phyloP scores from a whole-genome alignment of 2,113 vertebrate genomes.

The Tyto alba region DNA sequence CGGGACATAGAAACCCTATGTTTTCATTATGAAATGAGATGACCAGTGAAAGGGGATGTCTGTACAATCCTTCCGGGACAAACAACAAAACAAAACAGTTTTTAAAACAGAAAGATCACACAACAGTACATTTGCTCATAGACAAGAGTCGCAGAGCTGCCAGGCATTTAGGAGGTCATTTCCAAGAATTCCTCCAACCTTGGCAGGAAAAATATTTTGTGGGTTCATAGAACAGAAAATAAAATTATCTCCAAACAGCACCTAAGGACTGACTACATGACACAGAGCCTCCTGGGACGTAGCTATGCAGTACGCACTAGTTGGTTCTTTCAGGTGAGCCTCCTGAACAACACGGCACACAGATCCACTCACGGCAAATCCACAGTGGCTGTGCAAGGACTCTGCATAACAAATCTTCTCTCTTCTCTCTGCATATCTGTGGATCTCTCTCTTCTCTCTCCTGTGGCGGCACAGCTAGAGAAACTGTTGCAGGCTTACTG shows the following conservation, averaged over 20 bases:
- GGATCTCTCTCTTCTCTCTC: not conserved
- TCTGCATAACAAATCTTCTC: not conserved
- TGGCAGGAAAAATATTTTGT: not conserved
- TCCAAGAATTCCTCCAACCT: not conserved
- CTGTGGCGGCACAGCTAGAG: not conserved
- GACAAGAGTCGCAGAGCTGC: not conserved
- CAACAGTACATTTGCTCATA: not conserved
- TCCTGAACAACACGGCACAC: no score
- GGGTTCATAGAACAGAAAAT: not conserved
- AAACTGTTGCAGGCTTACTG: not conserved
- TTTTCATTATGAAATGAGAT: slow-evolving; percentile 1
- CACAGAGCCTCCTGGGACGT: not conserved
- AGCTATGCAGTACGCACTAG: not conserved
- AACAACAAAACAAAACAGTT: not conserved
- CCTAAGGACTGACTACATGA: not conserved
- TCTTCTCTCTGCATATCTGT: not conserved
- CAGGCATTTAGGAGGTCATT: not conserved
- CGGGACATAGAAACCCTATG: not conserved
- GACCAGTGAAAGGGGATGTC: not conserved
- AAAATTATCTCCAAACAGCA: not conserved
- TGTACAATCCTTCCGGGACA: not conserved
- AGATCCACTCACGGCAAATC: not conserved
- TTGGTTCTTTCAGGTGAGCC: not conserved
- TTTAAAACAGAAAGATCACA: not conserved
- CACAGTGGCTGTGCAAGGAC: not conserved